Evolutionary conservation across 2,113 vertebrate species (phyloP), one percentile per base, ranked within the genome.

Genomic region (Nothobranchius kuhntae): DNA sequence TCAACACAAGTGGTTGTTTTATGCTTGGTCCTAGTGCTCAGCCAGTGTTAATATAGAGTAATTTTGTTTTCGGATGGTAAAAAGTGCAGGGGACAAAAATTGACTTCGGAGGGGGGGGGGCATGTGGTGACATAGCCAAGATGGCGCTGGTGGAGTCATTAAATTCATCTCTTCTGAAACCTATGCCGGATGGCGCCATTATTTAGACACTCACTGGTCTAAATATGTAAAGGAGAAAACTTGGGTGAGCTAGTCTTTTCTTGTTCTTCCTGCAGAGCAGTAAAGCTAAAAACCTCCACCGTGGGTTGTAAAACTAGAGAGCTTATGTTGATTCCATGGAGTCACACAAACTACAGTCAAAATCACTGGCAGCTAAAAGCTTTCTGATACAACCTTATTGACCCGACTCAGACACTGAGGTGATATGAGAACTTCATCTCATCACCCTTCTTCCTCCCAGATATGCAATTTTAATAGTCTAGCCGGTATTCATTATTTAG

Each of bases 401-500:
- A 62, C 44, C 24, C 53, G 65, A 46, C 53, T 60, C 7, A 30
- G 14, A 62, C 14, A 48, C 24, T 21, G 53, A 78, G 61, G 70
- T 51, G 61, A 46, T 13, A 40, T 52, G 0, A 13, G 7, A 56
- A 13, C 61, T 40, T 52, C 24, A 13, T 42, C 7, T 36, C 42
- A 44, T 71, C 50, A 44, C 52, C 79, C 1, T 2, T 58, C 40
- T 61, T 72, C 66, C 60, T 61, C 54, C 45, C 53, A 54, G 42
- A 65, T 63, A 64, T 78, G 60, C 65, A 86, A 80, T 84, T 78
- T 83, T 85, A 77, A 90, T 88, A 48, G 65, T 65, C 77, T 46
- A 30, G 48, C 59, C 59, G 40, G 44, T 58, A 80, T 84, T 61
- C 62, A 85, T 87, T 82, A 88, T 89, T 89, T 21, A 89, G 45